Base-by-base conservation (phyloP, 1,140 invertebrate species). In the Drosophila pallidifrons region DNA sequence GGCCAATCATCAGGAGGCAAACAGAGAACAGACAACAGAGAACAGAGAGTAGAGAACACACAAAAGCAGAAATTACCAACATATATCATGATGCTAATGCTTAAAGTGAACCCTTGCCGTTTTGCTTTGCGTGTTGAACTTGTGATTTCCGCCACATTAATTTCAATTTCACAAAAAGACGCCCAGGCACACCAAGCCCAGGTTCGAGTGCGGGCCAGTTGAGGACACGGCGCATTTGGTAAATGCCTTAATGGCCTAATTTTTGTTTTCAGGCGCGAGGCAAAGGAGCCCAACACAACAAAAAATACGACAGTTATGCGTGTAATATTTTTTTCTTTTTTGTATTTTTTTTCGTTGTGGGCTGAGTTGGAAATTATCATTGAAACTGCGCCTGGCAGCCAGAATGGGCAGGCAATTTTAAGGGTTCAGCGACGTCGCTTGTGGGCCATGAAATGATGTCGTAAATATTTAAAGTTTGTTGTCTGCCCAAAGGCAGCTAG, bases 221-320 rank as follows among this genome's bases (percentile, higher is more conserved):
- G 60, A 77, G 76, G 83, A 86, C 83, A 87, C 85, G 83, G 74
- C 71, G 81, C 85, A 88, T 89, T 88, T 88, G 83, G 85, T 88
- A 88, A 88, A 88, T 88, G 83, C 83, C 83, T 88, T 89, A 88
- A 88, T 89, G 83, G 83, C 85, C 83, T 88, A 89, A 88, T 88
- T 88, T 88, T 89, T 88, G 85, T 88, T 89, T 89, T 81, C 52
- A 72, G 69, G 45, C 59, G 64, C 45, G 58, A 38, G 32, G 30
- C 35, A 54, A 57, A 51, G n/a, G 41, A 49, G n/a, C 10, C n/a
- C 30, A 30, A n/a, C 47, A 20, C 38, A 45, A 57, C 38, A 45
- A 57, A 58, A 43, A 41, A 54, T 75, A 89, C 83, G 83, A 88
- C 83, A 88, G 83, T 88, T 88, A 89, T 88, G 83, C 83, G 85